Base-by-base conservation (phyloP, 2,888 invertebrate species). In the Tachina grossa region DNA sequence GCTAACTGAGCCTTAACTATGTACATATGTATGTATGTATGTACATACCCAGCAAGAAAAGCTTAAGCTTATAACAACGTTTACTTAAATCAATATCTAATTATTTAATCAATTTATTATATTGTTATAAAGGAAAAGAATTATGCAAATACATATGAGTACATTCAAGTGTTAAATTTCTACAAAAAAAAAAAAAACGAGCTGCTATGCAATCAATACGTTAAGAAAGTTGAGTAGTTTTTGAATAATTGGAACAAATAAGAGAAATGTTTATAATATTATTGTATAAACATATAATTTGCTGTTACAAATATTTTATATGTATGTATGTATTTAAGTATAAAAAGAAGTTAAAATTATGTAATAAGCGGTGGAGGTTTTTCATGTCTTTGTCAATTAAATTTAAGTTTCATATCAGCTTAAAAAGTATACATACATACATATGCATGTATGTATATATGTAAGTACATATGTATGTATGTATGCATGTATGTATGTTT, bases 281-380 rank as follows among this genome's bases (percentile, higher is more conserved):
- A 6, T 31, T 31, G 31, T 31, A 31, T 31, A 31, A 31, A 49
- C 49, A 49, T 49, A 14, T n/a, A 49, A 14, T 6, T 22, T 22
- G 13, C 16, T 41, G 61, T 59, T 39, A 39, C 39, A 39, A n/a
- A n/a, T 59, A 39, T 51, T n/a, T 49, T 14, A 6, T 49, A 16
- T 16, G 10, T 16, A 16, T n/a, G 2, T 59, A 4, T 41, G 16
- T 47, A 9, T 53, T 4, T 65, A 31, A 3, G 22, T 68, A 16
- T 19, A 49, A 69, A 59, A 69, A 1, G 31, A 74, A 68, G 43
- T 65, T 51, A 75, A 59, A 51, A 85, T 78, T 79, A 31, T 6
- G 31, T 68, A 75, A 53, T 80, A 83, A 83, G 85, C 85, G 85
- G 85, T 82, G 85, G 85, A 79, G 83, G 13, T 76, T 76, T 71